phyloP scores from a whole-genome alignment of 2,888 invertebrate species.

The Athrips mouffetella region DNA sequence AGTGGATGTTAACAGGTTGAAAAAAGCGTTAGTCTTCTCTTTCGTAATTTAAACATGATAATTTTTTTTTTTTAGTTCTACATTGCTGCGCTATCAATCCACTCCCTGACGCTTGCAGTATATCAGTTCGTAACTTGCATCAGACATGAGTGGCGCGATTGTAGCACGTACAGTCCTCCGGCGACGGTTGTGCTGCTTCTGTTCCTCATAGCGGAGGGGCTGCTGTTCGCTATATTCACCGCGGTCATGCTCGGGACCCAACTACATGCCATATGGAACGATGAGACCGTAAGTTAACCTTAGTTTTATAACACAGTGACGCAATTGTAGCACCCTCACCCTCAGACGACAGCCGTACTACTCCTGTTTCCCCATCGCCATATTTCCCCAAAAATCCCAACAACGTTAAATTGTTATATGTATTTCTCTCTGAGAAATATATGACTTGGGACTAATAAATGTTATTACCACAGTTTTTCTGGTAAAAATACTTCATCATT shows the following conservation, averaged over 20 bases:
- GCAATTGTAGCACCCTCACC: no score
- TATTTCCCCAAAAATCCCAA: no score
- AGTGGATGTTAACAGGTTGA: background rate
- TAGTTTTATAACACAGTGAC: no score
- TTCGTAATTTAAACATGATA: constrained; percentile 2
- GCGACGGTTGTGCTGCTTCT: constrained; percentile 95
- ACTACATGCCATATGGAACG: constrained; percentile 97
- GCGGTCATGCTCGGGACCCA: constrained; percentile 98
- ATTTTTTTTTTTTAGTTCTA: constrained; percentile 86
- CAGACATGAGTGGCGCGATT: constrained; percentile 95
- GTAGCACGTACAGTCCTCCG: constrained; percentile 95
- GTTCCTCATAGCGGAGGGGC: constrained; percentile 94
- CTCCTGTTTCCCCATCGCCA: no score
- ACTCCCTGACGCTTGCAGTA: constrained; percentile 93
- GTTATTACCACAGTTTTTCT: no score
- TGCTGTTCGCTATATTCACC: constrained; percentile 98
- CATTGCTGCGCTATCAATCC: constrained; percentile 97
- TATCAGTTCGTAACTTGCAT: constrained; percentile 97
- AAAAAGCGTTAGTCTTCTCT: background rate
- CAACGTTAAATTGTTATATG: no score
- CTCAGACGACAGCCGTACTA: no score
- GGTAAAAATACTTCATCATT: no score
- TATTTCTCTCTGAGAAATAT: no score
- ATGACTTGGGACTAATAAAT: no score
- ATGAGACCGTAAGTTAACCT: constrained; percentile 89